phyloP scores from a whole-genome alignment of 1,140 invertebrate genomes.

The Drosophila lacteicornis region DNA sequence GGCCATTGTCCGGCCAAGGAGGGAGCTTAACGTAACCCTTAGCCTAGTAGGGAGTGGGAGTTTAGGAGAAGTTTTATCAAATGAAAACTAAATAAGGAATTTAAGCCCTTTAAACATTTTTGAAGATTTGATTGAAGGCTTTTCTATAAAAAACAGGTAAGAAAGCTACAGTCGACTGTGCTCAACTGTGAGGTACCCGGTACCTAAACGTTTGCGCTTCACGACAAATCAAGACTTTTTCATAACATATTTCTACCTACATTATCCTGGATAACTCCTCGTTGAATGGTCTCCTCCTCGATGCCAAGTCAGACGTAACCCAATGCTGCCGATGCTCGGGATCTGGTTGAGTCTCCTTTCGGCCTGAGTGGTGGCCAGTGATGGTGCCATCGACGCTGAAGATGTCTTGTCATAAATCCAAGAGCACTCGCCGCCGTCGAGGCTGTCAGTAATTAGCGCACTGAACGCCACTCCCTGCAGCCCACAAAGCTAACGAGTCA shows the following conservation, averaged over 20 bases:
- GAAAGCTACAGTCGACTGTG: too few relatives aligned
- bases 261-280: neutral
- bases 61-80: neutral
- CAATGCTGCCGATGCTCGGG: slow-evolving; percentile 6
- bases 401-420: slow-evolving; percentile 76
- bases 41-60: neutral
- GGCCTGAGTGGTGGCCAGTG: slow-evolving; percentile 43
- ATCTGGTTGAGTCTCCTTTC: slow-evolving; percentile 13
- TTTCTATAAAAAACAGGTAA: neutral
- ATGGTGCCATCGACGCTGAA: slow-evolving; percentile 45
- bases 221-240: too few relatives aligned
- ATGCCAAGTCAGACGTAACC: slow-evolving; percentile 37
- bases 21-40: neutral
- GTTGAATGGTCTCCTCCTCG: slow-evolving; percentile 3
- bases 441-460: slow-evolving; percentile 75
- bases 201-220: too few relatives aligned
- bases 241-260: neutral
- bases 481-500: slow-evolving; percentile 75
- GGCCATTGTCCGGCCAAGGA: slow-evolving; percentile 19
- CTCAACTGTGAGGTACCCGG: too few relatives aligned
- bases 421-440: slow-evolving; percentile 56
- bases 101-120: too few relatives aligned
- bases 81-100: neutral
- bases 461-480: slow-evolving; percentile 50
- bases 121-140: neutral